Evolutionary conservation across 2,888 invertebrate species (phyloP), one percentile per base, ranked within the genome.

Genomic region (Scaptodrosophila latifasciaeformis): DNA sequence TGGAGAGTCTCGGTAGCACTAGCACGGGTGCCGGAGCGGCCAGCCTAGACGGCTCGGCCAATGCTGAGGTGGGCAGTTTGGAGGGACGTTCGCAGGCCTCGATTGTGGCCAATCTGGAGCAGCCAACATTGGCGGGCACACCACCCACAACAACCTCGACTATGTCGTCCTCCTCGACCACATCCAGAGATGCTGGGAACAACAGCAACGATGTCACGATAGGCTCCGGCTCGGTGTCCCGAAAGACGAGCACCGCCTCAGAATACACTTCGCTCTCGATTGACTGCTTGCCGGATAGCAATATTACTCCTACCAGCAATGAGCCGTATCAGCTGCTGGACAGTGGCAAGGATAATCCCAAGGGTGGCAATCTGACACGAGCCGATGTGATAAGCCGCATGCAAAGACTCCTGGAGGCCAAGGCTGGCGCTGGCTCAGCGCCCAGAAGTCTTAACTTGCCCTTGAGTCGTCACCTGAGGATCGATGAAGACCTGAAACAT

Each of bases 211-310:
- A 82, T 15, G 80, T 81, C 42, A 69, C 69, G n/a, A 67, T 76
- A 10, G 81, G 69, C 7, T 86, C 86, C 1, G 82, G 77, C 3
- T 79, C 85, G 2, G 77, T 87, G 2, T 89, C 89, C 0, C 83
- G 89, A n/a, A 89, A 89, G 69, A 89, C 89, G 0, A 89, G 89
- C 70, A 89, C 89, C 0, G 87, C 89, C 4, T 89, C 89, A 15
- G 87, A 86, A 54, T 85, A 85, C 43, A 87, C 86, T 2, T 86
- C 86, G 1, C 60, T 86, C 2, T 86, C 86, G 6, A 86, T 85
- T 13, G 89, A 89, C 59, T 89, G 89, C 65, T 88, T 89, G 15
- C 89, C 89, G 0, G 89, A 89, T 59, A 88, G 88, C 62, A 89
- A 89, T 10, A 77, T 85, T 12, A 85, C 85, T 18, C 82, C 84